Percentiles rank a stretch among this genome's conserved stretches.
Conservation (phyloP, 2,888 invertebrate species). For the Aphodius sticticus region DNA sequence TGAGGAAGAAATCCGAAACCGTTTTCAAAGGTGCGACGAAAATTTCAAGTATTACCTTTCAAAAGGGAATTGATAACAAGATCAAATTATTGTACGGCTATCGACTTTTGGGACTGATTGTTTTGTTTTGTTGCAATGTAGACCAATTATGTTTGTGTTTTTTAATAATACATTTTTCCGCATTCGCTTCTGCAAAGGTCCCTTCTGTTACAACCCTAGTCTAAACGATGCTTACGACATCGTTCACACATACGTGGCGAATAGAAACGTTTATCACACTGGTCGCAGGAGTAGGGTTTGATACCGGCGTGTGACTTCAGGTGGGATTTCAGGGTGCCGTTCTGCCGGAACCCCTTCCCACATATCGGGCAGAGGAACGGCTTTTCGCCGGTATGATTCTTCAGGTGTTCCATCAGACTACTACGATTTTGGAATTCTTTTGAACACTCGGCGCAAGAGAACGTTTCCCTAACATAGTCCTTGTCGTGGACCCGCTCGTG, state of each 20-base stretch:
- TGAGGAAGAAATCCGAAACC: no score
- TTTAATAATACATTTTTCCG: no score
- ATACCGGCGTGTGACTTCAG: slow-evolving; percentile 47
- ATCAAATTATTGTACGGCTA: no score
- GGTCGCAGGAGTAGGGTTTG: slow-evolving; percentile 45
- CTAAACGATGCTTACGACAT: no score
- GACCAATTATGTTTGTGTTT: no score
- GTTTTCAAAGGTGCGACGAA: no score
- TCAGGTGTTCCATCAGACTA: slow-evolving; percentile 55
- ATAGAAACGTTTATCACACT: slow-evolving; percentile 43
- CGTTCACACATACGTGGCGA: slow-evolving; percentile 41
- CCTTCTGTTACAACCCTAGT: no score
- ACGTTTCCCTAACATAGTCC: slow-evolving; percentile 51
- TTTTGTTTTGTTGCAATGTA: no score
- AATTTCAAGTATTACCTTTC: no score
- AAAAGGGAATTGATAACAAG: no score
- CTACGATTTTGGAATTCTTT: slow-evolving; percentile 53
- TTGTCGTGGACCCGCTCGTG: slow-evolving; percentile 55
- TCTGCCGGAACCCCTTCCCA: slow-evolving; percentile 56
- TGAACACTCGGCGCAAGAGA: slow-evolving; percentile 51
- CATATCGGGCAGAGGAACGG: slow-evolving; percentile 56
- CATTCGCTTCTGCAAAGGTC: no score
- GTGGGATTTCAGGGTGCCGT: slow-evolving; percentile 47
- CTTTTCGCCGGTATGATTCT: slow-evolving; percentile 57
- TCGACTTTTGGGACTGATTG: no score